Base-by-base conservation (phyloP, 64 coral and sea anemone species). In the Porites australiensis region DNA sequence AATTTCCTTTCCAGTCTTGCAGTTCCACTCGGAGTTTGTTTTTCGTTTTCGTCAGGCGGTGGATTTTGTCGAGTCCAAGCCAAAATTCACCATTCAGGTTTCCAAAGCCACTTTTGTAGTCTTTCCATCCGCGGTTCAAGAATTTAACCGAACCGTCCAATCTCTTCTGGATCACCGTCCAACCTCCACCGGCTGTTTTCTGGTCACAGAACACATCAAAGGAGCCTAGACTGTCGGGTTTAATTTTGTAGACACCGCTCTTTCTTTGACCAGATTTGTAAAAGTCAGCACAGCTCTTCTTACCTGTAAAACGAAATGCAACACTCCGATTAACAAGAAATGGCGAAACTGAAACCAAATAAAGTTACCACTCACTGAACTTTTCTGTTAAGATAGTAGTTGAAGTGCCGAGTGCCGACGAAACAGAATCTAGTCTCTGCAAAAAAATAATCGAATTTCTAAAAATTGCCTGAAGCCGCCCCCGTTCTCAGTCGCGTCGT, bases 151-250 rank as follows among this genome's bases (percentile, higher is more conserved):
- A 85, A 68, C 90, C 90, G 21, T 92, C 79, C 50, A 64, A 9
- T 82, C 90, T 70, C 10, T 73, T 80, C 46, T 92, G 90, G 18
- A 92, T 85, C 9, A 92, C 90, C 5, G 80, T 85, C 90, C 90
- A 92, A 2, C 88, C 88, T 18, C 76, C 76, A 13, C 76, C 61
- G 18, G 61, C 67, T 58, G 88, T 80, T 79, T 50, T 62, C 14
- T 92, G 90, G 74, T 92, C 90, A 23, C 90, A 92, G 57, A 75
- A 92, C 27, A 51, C 44, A 10, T 74, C 83, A 23, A 92, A 92
- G 6, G 79, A 1, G 16, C 70, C 79, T 46, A 52, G 73, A 18
- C 66, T 67, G 75, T 92, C 90, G 2, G 90, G 90, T 57, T 92
- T 58, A 46, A 92, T 75, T 84, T 54, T 74, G 13, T 75, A 92